Conservation (phyloP, 2,113 vertebrate species). For the Malurus melanocephalus region DNA sequence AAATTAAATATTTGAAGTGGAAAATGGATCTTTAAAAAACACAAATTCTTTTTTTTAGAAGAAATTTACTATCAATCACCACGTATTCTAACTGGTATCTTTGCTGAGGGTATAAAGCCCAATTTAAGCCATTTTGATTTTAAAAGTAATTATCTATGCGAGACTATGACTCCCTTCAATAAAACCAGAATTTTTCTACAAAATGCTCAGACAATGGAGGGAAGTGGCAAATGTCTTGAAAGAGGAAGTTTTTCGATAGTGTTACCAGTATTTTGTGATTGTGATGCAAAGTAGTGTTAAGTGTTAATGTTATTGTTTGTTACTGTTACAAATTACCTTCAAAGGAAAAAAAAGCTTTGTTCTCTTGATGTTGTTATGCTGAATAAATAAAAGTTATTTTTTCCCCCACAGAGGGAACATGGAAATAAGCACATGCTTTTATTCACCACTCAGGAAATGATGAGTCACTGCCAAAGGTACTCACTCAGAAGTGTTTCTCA, state of each 20-base stretch:
- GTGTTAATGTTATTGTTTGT: not conserved
- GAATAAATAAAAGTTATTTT: slow-evolving; percentile 24
- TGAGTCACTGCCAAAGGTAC: slow-evolving; percentile 5
- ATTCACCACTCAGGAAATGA: not conserved
- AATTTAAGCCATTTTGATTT: not conserved
- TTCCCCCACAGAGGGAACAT: not conserved
- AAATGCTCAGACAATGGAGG: not conserved
- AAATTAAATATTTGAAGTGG: not conserved
- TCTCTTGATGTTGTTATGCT: not conserved
- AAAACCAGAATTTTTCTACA: not conserved
- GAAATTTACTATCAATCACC: not conserved
- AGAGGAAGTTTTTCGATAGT: not conserved
- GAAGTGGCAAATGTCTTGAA: not conserved
- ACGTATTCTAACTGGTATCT: not conserved
- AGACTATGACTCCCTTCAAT: not conserved
- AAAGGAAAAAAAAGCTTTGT: not conserved
- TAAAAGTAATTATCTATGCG: not conserved
- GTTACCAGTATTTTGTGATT: not conserved
- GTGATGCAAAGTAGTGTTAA: not conserved
- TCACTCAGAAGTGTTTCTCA: not conserved
- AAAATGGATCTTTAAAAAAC: not conserved
- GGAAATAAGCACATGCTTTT: slow-evolving; percentile 1
- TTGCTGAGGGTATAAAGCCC: not conserved
- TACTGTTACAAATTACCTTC: not conserved
- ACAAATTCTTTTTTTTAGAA: not conserved